These are phyloP conservation scores for Oncorhynchus kisutch DNA, from an alignment of 2,113 vertebrate genomes.

Conservation along the genomic window DNA sequence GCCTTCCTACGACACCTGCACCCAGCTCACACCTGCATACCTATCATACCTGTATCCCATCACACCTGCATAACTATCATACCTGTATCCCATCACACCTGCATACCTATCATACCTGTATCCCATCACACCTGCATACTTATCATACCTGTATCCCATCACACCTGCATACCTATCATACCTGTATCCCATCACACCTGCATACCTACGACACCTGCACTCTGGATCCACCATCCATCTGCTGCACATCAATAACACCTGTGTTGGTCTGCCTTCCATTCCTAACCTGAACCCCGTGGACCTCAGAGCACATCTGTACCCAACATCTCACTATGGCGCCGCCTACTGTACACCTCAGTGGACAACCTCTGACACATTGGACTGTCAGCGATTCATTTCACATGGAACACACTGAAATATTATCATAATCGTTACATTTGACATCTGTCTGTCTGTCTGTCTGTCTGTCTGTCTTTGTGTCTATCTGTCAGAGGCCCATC, in stretches of 20 bases:
- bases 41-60: neutral
- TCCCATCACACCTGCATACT: neutral
- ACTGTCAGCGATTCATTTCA: too few relatives aligned
- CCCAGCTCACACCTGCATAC: too few relatives aligned
- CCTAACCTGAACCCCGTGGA: too few relatives aligned
- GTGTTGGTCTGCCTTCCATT: neutral
- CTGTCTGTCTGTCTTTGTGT: slow-evolving; percentile 15
- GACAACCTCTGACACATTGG: too few relatives aligned
- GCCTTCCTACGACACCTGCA: rapidly evolving
- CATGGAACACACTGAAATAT: too few relatives aligned
- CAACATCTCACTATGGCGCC: too few relatives aligned
- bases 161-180: slow-evolving; percentile 30
- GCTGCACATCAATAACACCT: slow-evolving; percentile 33
- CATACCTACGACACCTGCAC: neutral
- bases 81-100: neutral
- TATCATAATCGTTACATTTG: too few relatives aligned
- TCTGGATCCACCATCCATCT: neutral
- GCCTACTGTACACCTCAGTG: too few relatives aligned
- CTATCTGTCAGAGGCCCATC: slow-evolving; percentile 7
- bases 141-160: slow-evolving; percentile 7
- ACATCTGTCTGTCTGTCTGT: slow-evolving; percentile 18
- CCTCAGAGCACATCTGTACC: neutral
- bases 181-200: neutral
- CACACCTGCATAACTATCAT: slow-evolving; percentile 22
- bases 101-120: too few relatives aligned